Base-by-base conservation (phyloP, 2,797 vertebrate species). In the Jordanella pulchra region DNA sequence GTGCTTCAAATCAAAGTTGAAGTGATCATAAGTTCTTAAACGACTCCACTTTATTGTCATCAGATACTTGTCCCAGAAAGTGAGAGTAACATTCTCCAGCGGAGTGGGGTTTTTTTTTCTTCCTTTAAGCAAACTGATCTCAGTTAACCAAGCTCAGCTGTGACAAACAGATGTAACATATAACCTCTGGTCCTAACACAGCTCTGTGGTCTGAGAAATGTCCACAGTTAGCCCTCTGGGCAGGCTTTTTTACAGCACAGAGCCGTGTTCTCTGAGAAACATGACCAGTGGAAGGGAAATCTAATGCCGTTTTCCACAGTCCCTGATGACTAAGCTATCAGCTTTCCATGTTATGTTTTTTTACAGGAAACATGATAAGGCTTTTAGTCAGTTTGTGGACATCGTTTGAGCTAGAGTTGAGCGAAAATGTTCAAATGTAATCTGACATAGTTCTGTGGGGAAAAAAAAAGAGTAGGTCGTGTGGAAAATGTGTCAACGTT, bases 161-260 rank as follows among this genome's bases (percentile, higher is more conserved):
- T 88, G 83, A 87, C 80, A 87, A 87, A 80, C 77, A 69, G 78
- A 81, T 86, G 81, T 80, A 87, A 88, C 81, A 76, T 73, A 78
- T 72, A 84, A 79, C 84, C 80, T 77, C 77, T 75, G 72, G 86
- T 78, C 66, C 74, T 69, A 84, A 81, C 77, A 69, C 84, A 70
- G 74, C 77, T 73, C 78, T 65, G 73, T 65, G 76, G 83, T 65
- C 73, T 67, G 78, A 83, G 75, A 85, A 83, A 84, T 58, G 79
- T 77, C 65, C 51, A 69, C 28, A 39, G 80, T 79, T 75, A 79
- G 23, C 69, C 85, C 87, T 81, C 55, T 71, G 63, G 70, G 78
- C 54, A 63, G 60, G n/a, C 70, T 81, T 80, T 89, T 84, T 85
- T 81, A 86, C 81, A 58, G 39, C 63, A 73, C 56, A 28, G 48